Evolutionary conservation across 2,888 invertebrate genomes (phyloP).

Genomic region (Diaprepes abbreviatus): DNA sequence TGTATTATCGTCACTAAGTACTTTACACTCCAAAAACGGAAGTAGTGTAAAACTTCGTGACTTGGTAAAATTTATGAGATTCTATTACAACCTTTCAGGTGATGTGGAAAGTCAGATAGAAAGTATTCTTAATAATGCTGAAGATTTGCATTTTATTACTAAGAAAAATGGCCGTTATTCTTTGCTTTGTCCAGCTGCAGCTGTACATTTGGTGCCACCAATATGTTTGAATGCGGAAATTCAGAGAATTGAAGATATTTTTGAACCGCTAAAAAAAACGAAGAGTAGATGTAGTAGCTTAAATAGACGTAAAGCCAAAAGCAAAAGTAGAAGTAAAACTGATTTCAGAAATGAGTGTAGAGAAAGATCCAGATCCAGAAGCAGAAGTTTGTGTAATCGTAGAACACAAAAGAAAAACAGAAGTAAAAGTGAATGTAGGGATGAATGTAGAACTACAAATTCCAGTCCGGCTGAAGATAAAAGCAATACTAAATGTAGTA

Average conservation of each 20-base stretch:
- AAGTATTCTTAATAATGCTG: constrained; percentile 34
- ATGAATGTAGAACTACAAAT: too few relatives aligned
- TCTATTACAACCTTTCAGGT: constrained; percentile 27
- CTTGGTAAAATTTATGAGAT: constrained; percentile 37
- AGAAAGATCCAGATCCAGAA: constrained; percentile 6
- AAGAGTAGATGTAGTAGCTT: background rate
- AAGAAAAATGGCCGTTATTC: constrained; percentile 36
- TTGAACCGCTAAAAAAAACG: constrained; percentile 15
- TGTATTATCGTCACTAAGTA: constrained; percentile 32
- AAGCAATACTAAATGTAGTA: background rate
- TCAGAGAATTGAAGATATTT: constrained; percentile 39
- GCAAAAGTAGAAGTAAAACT: background rate
- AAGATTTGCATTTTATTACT: constrained; percentile 31
- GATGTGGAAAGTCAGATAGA: constrained; percentile 40
- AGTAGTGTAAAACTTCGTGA: constrained; percentile 35
- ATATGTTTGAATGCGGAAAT: constrained; percentile 38
- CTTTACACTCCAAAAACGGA: constrained; percentile 29
- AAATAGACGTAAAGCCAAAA: background rate
- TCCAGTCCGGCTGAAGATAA: too few relatives aligned
- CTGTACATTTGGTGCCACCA: constrained; percentile 36
- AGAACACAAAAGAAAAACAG: too few relatives aligned
- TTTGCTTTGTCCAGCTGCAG: constrained; percentile 39
- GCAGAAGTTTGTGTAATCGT: background rate
- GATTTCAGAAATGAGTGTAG: background rate
- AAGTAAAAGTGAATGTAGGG: too few relatives aligned